Evolutionary conservation across 2,113 vertebrate genomes (phyloP).

Genomic region (Eudyptes chrysolophus): DNA sequence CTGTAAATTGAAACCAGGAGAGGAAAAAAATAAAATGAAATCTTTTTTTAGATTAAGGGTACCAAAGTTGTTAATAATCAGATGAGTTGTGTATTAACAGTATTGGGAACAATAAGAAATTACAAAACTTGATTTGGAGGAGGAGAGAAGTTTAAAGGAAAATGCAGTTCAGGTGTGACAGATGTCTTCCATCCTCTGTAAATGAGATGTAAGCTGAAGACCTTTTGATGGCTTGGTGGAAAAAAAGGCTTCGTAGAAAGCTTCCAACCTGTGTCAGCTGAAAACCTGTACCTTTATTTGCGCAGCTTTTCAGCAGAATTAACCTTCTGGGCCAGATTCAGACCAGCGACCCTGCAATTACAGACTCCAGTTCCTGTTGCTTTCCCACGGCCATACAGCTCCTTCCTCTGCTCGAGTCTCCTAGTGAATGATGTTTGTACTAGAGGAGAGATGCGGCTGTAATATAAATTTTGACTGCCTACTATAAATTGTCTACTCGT

Average conservation of each 20-base stretch:
- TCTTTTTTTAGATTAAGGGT: not conserved
- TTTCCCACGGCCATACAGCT: not conserved
- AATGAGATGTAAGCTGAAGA: not conserved
- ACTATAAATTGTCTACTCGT: fast-evolving
- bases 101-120: not conserved
- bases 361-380: not conserved
- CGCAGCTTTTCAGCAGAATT: not conserved
- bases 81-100: not conserved
- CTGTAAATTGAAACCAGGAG: not conserved
- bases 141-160: not conserved
- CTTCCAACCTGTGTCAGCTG: not conserved
- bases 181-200: not conserved
- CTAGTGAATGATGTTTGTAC: not conserved
- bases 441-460: not conserved
- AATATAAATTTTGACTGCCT: not conserved
- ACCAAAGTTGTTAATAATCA: not conserved
- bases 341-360: not conserved
- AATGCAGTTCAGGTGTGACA: not conserved
- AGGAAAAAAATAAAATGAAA: not conserved
- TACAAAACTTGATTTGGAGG: not conserved
- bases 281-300: not conserved
- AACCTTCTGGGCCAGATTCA: not conserved
- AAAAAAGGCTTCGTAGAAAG: not conserved
- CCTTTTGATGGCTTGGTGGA: not conserved
- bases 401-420: not conserved